Percentiles rank a stretch among this genome's conserved stretches.
phyloP scores from a whole-genome alignment of 2,888 invertebrate genomes.

The Eupithecia pulchellata region DNA sequence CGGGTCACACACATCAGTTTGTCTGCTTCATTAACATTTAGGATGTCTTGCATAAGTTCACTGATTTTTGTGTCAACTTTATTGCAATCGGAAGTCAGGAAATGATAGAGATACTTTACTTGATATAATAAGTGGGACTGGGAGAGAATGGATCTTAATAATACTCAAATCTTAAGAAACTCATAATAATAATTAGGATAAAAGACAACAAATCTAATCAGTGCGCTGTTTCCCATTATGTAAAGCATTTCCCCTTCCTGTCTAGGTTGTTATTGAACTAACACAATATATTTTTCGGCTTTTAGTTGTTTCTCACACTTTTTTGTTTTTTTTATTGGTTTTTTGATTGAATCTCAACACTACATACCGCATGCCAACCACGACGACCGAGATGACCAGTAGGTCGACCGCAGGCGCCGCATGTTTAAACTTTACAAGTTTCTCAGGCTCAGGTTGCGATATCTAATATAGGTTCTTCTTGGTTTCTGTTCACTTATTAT shows the following conservation, averaged over 20 bases:
- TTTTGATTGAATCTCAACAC: constrained; percentile 5
- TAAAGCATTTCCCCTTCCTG: background rate
- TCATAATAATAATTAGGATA: no score
- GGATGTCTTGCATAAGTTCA: background rate
- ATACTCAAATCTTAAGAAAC: no score
- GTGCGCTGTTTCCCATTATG: no score
- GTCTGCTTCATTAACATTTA: background rate
- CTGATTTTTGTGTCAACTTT: background rate
- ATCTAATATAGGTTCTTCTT: background rate
- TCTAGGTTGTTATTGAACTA: background rate
- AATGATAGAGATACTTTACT: background rate
- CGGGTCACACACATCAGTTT: background rate
- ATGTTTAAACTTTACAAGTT: constrained; percentile 10
- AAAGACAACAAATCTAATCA: no score
- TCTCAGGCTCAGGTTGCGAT: background rate
- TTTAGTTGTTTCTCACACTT: background rate
- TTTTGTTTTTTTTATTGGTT: background rate
- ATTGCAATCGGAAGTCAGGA: background rate
- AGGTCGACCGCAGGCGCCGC: constrained; percentile 31
- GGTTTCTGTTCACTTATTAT: background rate
- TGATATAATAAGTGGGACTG: background rate
- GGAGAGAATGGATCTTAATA: no score
- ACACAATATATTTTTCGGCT: background rate
- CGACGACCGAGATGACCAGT: constrained; percentile 27
- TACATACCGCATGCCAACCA: constrained; percentile 21